phyloP scores from a whole-genome alignment of 2,888 invertebrate species.

The Nebria brevicollis region DNA sequence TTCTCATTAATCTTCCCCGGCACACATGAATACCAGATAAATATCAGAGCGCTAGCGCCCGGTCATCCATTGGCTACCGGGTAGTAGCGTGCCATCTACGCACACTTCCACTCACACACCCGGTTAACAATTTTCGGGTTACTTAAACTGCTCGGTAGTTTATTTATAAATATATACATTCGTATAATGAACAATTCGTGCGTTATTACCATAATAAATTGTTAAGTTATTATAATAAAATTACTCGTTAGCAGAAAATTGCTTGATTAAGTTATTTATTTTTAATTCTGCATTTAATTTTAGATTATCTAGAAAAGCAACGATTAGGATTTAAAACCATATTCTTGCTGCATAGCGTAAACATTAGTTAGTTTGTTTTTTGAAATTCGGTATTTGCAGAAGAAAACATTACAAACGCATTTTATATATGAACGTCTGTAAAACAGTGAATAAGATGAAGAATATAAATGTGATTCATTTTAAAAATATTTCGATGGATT shows the following conservation, averaged over 20 bases:
- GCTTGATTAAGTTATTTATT: background rate
- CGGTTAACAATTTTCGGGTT: background rate
- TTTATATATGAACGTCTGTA: too few relatives aligned
- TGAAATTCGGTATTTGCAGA: too few relatives aligned
- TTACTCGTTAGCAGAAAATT: background rate
- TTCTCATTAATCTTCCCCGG: constrained; percentile 41
- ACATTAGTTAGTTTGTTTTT: background rate
- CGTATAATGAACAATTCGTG: background rate
- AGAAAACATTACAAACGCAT: too few relatives aligned
- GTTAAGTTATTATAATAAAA: background rate
- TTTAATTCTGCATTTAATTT: background rate
- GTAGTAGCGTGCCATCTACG: background rate
- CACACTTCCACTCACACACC: background rate
- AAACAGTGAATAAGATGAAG: too few relatives aligned
- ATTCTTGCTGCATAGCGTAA: background rate
- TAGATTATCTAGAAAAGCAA: background rate
- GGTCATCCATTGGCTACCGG: constrained; percentile 33
- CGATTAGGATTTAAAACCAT: background rate
- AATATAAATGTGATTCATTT: too few relatives aligned
- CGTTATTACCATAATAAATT: background rate
- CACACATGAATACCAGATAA: constrained; percentile 40
- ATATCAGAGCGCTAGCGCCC: constrained; percentile 26
- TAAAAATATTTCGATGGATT: background rate
- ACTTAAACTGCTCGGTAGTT: background rate
- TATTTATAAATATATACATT: background rate